A percentile compares a stretch with the other conserved stretches of the same genome.
Conservation (phyloP, 2,113 vertebrate species). For the Labeo rohita region DNA sequence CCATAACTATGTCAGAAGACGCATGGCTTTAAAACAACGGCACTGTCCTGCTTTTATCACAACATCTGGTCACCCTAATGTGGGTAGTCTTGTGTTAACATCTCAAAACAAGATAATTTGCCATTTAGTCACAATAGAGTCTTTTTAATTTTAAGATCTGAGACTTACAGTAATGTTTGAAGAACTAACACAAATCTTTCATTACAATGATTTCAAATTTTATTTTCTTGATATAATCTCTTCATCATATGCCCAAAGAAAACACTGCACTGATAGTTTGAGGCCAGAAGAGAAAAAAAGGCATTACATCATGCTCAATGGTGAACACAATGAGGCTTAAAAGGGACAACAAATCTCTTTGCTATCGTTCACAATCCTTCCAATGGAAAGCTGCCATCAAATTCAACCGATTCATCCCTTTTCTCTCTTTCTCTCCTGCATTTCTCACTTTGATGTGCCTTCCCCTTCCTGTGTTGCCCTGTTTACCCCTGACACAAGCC, state of each 20-base stretch:
- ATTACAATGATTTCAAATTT: not conserved
- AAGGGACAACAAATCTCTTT: not conserved
- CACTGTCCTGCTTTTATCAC: not conserved
- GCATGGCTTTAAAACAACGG: not conserved
- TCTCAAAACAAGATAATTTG: not conserved
- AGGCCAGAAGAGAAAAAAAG: not conserved
- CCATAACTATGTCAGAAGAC: not conserved
- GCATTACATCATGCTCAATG: not conserved
- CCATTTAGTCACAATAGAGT: not conserved
- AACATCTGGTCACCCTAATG: not conserved
- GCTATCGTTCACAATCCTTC: not conserved
- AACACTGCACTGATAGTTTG: not conserved
- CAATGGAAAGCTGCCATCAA: constrained; percentile 19
- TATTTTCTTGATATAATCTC: not conserved
- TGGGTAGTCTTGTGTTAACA: not conserved
- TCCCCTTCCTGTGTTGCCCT: not conserved
- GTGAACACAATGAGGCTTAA: not conserved
- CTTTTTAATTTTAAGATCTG: not conserved
- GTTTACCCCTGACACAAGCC: constrained; percentile 17
- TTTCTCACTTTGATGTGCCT: constrained; percentile 6
- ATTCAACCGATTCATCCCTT: not conserved
- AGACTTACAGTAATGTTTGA: not conserved
- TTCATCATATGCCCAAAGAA: not conserved
- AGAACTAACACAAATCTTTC: not conserved
- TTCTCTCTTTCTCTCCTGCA: constrained; percentile 23